A percentile compares a stretch with the other conserved stretches of the same genome.
phyloP scores from a whole-genome alignment of 2,797 vertebrate genomes.

The Coregonus ussuriensis region DNA sequence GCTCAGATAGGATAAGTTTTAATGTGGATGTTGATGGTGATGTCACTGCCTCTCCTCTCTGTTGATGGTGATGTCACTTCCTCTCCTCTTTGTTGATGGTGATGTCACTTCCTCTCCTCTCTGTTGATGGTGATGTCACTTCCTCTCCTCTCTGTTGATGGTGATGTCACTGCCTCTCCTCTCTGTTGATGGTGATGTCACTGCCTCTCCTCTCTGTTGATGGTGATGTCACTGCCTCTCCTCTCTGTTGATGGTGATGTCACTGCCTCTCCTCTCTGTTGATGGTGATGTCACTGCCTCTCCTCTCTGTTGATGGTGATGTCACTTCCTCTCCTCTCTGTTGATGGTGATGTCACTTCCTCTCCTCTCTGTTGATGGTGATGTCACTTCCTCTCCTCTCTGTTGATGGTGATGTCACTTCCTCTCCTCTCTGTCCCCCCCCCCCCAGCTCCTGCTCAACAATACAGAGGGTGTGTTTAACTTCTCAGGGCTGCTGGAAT shows the following conservation, averaged over 20 bases:
- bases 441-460: slow-evolving; percentile 81
- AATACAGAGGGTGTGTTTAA: slow-evolving; percentile 82
- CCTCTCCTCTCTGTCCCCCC: neutral
- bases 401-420: neutral
- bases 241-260: neutral
- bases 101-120: slow-evolving; percentile 6
- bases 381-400: slow-evolving; percentile 6
- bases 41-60: no score
- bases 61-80: neutral
- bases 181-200: neutral
- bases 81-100: neutral
- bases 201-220: slow-evolving; percentile 2
- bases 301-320: slow-evolving; percentile 1
- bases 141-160: slow-evolving; percentile 1
- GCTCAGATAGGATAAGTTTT: neutral
- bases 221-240: neutral
- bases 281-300: neutral
- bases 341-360: neutral
- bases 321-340: slow-evolving; percentile 5
- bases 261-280: slow-evolving; percentile 4
- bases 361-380: slow-evolving; percentile 2
- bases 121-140: neutral
- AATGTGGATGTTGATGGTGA: neutral
- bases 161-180: slow-evolving; percentile 3
- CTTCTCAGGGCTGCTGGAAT: slow-evolving; percentile 79